phyloP scores from a whole-genome alignment of 2,888 invertebrate genomes.

The Plusia festucae region DNA sequence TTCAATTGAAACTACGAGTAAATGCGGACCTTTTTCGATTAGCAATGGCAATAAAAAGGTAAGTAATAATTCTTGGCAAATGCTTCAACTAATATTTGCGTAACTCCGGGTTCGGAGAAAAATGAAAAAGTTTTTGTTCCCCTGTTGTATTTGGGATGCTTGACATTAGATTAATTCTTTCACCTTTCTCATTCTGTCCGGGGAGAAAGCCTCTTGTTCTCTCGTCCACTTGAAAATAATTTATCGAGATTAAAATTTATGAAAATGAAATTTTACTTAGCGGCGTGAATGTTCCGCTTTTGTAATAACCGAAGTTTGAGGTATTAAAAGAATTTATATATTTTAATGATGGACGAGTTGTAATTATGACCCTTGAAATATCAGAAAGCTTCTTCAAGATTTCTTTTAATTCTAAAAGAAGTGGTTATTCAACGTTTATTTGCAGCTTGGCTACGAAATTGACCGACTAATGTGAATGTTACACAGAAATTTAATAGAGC shows the following conservation, averaged over 20 bases:
- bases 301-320: constrained; percentile 51
- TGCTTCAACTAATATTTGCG: constrained; percentile 45
- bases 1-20: background rate
- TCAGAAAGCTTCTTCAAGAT: constrained; percentile 11
- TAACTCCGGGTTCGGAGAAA: constrained; percentile 52
- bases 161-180: constrained; percentile 73
- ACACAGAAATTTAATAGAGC: constrained; percentile 37
- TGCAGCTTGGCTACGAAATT: constrained; percentile 15
- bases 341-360: constrained; percentile 44
- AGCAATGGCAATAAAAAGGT: constrained; percentile 29
- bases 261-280: constrained; percentile 70
- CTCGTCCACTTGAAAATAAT: constrained; percentile 69
- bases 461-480: constrained; percentile 32
- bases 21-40: constrained; percentile 10
- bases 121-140: constrained; percentile 66
- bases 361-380: constrained; percentile 31
- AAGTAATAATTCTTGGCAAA: constrained; percentile 41
- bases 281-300: constrained; percentile 59
- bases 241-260: constrained; percentile 73
- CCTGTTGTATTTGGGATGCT: constrained; percentile 68
- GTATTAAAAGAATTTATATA: constrained; percentile 49
- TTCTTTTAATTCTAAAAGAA: background rate
- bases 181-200: constrained; percentile 65
- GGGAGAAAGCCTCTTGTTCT: constrained; percentile 61
- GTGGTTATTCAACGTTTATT: constrained; percentile 14